Base-by-base conservation (phyloP, 2,888 invertebrate species). In the Brenthis daphne region DNA sequence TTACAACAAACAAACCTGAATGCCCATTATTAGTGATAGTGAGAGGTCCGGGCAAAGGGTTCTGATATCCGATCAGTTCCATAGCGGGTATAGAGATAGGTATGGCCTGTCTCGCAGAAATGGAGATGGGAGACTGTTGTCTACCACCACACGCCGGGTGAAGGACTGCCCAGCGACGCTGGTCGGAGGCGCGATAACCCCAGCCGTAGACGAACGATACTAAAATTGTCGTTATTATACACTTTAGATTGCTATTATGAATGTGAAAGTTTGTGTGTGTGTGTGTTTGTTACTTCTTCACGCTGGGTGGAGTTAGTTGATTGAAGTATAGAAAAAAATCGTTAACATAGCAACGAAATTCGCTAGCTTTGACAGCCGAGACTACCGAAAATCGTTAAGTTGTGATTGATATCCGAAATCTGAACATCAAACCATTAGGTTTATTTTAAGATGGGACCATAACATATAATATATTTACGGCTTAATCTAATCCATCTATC, bases 41-140 rank as follows among this genome's bases (percentile, higher is more conserved):
- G 43, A 96, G 85, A 4, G 95, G 95, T 61, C 94, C 93, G 6
- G 95, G 94, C 60, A 96, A 85, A 13, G 94, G 93, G 85, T 96
- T 94, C 80, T 95, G 95, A 85, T 95, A 96, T 14, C 96, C 95
- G 75, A 95, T 94, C 86, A 95, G 94, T 83, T 96, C 96, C 80
- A 96, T 92, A 8, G 96, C 95, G 0, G 96, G 96, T 79, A 96
- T 94, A 6, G 94, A 94, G 55, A 96, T 88, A 54, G 94, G 93
- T 64, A 95, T 93, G 2, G 96, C 94, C 82, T 94, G 91, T 6
- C 92, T 86, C 0, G 95, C 94, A 24, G 94, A 93, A 73, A 96
- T 93, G 71, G 94, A 94, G 73, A 95, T 95, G 67, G 94, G 96
- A 0, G 96, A 96, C 80, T 96, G 96, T 74, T 93, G 92, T 2